Evolutionary conservation across 1,140 invertebrate genomes (phyloP), one percentile per base, ranked within the genome.

Genomic region (Scylla paramamosain): DNA sequence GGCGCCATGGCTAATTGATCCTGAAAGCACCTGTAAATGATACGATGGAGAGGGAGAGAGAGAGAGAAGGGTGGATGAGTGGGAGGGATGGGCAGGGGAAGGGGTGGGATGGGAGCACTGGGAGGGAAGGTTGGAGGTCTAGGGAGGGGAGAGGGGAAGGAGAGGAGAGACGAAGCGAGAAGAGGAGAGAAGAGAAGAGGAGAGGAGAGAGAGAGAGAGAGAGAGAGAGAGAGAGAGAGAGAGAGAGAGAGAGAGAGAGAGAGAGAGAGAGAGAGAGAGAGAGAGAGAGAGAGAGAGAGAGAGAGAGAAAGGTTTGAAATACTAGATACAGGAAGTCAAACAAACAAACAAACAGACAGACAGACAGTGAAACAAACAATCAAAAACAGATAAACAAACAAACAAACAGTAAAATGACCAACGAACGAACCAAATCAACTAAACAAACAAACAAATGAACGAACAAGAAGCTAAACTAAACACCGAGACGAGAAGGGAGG

Each of bases 21-120:
- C 20, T 77, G 67, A 25, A 77, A 77, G 67, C 67, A 77, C 67
- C 67, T 77, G 67, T 77, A 77, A 77, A n/a, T 77, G 67, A 77
- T 77, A 77, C 25, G 67, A 77, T 0, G 67, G 25, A 20, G 67
- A 20, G 25, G 67, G 67, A 3, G 67, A 77, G 67, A 3, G 20
- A 25, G n/a, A n/a, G n/a, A n/a, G 67, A n/a, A 20, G 25, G n/a
- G 25, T 0, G 25, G 67, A 77, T 7, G 67, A 8, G 67, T n/a
- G 67, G 25, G 39, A 39, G 20, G 10, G 52, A 8, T 4, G 52
- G 10, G 52, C 2, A 59, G 52, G 10, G 52, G 52, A 39, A 39
- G 39, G 39, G 39, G 39, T 2, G 10, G 52, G 52, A 59, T 2
- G 10, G 52, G 20, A 20, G 48, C 48, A 6, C 48, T 52, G 48